phyloP scores from a whole-genome alignment of 2,797 vertebrate genomes.

The Meda fulgida region DNA sequence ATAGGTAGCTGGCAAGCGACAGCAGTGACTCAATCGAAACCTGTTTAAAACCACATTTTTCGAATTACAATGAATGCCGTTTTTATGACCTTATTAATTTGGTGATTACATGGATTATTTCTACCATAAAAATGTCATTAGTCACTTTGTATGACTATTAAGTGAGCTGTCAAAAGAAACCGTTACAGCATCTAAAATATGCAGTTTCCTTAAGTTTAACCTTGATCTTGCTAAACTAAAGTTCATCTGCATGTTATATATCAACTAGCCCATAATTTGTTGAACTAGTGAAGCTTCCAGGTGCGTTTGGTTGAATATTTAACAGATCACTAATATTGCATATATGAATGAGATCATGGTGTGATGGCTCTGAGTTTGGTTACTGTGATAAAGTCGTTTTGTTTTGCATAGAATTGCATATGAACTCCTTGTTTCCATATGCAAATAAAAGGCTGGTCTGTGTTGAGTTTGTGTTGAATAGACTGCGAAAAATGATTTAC shows the following conservation, averaged over 20 bases:
- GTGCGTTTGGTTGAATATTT: constrained; percentile 20
- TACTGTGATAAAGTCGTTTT: background rate
- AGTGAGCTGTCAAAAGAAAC: background rate
- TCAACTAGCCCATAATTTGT: background rate
- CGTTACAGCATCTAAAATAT: background rate
- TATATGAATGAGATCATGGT: background rate
- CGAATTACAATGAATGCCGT: no score
- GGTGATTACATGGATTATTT: background rate
- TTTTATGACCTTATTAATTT: background rate
- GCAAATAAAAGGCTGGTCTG: constrained; percentile 11
- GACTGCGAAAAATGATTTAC: background rate
- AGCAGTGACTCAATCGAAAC: background rate
- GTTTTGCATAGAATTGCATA: constrained; percentile 32
- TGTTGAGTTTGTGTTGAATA: background rate
- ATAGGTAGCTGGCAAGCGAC: background rate
- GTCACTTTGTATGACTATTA: background rate
- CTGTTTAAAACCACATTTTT: background rate
- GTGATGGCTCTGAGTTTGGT: background rate
- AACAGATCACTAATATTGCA: background rate
- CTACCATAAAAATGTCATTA: background rate
- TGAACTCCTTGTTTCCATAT: constrained; percentile 13
- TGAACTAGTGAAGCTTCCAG: background rate
- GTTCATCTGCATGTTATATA: background rate
- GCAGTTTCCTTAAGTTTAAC: background rate
- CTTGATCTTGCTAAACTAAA: background rate